Evolutionary conservation across 2,888 invertebrate genomes (phyloP), one percentile per base, ranked within the genome.

Genomic region (Caenorhabditis doughertyi): DNA sequence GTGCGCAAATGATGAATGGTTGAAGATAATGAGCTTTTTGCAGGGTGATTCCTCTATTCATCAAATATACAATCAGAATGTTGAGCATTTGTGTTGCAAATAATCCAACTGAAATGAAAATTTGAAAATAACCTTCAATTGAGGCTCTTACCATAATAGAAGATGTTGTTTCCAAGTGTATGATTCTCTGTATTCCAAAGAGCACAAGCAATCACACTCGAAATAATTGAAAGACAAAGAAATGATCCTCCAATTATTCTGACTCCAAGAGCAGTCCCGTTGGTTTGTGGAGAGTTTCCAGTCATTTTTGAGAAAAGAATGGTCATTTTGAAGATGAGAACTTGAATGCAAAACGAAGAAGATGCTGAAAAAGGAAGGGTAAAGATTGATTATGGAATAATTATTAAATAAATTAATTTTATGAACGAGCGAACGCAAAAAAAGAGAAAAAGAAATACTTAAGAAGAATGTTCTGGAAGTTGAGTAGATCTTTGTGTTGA

Each of bases 1-100:
- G 79, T 32, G 83, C 83, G 60, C 79, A 83, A 67, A 83, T 83
- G 71, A 83, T 83, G 65, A 83, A 83, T 76, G 83, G 83, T 39
- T 83, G 83, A 16, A 83, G 32, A 55, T 83, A 83, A 32, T 83
- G 83, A 9, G 83, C 77, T 29, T 80, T 83, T 76, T 83, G 83
- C 53, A 83, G 47, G 9, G 73, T 74, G 53, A 83, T 80, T 21
- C 83, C 83, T 51, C 83, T 56, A 76, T 79, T 79, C 79, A 83
- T 70, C 53, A 83, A 47, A 51, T 83, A 83, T 27, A 83, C 83
- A 49, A 83, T 83, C 13, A 44, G 51, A 60, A 83, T 67, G 67
- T 83, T 83, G 44, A 83, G 64, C 55, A 83, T 47, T 72, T 79
- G 79, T 27, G 83, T 73, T 16, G 67, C 53, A 58, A 65, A 79